Evolutionary conservation across 2,797 vertebrate species (phyloP), one percentile per base, ranked within the genome.

Genomic region (Meriones psammophilus): DNA sequence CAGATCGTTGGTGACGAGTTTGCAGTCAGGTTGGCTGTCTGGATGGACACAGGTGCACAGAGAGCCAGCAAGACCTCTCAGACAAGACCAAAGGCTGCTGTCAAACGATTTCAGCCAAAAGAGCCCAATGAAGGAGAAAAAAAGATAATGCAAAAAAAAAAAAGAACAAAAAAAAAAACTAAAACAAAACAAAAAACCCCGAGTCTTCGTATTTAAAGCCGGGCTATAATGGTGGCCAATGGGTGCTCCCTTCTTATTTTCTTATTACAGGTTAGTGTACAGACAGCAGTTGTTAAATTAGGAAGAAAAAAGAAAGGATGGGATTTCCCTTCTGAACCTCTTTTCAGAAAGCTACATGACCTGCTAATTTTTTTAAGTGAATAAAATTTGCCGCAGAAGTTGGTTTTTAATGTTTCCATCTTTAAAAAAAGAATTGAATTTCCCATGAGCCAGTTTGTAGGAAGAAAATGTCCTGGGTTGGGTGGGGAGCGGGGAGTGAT

Each of bases 1-100:
- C 99, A 99, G 99, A 99, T 99, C 99, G 99, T 99, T 99, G 99
- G 99, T 99, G 99, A 99, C 98, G 98, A 99, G 99, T 99, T 99
- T 99, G 98, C 98, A 99, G 99, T 99, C 99, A 99, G 99, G 99
- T 95, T 94, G 94, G 99, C 99, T 99, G 99, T 99, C 98, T 97
- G 98, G 99, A 98, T 99, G 99, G 99, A 99, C 98, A 98, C 99
- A 99, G 99, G 99, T 99, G 99, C 98, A 98, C 98, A 98, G 97
- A 98, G 98, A 98, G 98, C 98, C 98, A 98, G 98, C 97, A 95
- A 95, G 94, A 99, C 99, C 99, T 99, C 98, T 98, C 98, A 98
- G 98, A 98, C 97, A 98, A 92, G 95, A 97, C 98, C 98, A 98
- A 98, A 99, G 98, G 98, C 98, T 99, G 98, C 99, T 99, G 99